A percentile compares a stretch with the other conserved stretches of the same genome.
Evolutionary conservation across 2,888 invertebrate species (phyloP).

Genomic region (Limnephilus lunatus): DNA sequence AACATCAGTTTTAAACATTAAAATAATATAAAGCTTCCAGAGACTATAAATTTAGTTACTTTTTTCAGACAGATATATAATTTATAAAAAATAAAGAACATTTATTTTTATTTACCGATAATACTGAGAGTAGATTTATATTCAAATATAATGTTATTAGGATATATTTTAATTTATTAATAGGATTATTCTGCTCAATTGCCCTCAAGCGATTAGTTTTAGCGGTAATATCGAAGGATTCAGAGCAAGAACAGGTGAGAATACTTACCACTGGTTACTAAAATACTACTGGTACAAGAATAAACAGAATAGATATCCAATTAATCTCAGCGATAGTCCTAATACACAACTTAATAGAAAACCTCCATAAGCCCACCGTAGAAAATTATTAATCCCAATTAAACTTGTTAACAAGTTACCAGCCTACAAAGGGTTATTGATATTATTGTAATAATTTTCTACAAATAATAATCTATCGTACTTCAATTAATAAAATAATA

Average conservation of each 20-base stretch:
- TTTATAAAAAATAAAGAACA: constrained; percentile 24
- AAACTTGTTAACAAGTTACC: constrained; percentile 47
- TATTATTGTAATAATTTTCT: neutral
- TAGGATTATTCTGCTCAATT: neutral
- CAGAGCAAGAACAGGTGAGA: neutral
- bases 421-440: constrained; percentile 37
- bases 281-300: neutral
- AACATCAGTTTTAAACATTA: neutral
- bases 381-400: constrained; percentile 7
- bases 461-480: neutral
- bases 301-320: neutral
- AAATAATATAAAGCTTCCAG: neutral
- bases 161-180: neutral
- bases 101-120: neutral
- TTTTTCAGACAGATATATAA: neutral
- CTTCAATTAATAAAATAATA: neutral
- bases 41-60: neutral
- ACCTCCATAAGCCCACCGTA: neutral
- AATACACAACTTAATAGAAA: neutral
- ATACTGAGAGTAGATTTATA: constrained; percentile 27
- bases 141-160: constrained; percentile 14
- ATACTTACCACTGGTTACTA: neutral
- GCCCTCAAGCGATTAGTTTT: neutral
- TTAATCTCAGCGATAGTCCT: neutral
- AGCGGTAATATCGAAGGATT: neutral